Conservation (phyloP, 1,140 invertebrate genomes). For the Panagrolaimus sp. region DNA sequence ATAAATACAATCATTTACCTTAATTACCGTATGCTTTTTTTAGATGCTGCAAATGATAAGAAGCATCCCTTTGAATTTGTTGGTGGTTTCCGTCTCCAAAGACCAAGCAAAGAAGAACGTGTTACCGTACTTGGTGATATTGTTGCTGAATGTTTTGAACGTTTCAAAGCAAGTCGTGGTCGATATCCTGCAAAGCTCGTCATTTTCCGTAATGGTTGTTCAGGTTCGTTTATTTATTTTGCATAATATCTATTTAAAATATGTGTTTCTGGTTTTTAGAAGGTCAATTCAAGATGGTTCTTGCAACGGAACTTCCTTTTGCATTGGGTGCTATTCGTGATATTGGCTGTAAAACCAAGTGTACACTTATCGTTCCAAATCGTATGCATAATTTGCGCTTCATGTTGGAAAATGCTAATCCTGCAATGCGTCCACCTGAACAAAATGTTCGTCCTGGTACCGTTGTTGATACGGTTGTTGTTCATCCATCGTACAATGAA, state of each 20-base stretch:
- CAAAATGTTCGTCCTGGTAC: constrained; percentile 25
- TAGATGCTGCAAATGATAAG: constrained; percentile 27
- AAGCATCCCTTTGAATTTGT: constrained; percentile 25
- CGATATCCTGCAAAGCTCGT: constrained; percentile 21
- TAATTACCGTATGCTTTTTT: not conserved
- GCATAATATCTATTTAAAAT: too few relatives aligned
- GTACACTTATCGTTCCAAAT: constrained; percentile 33
- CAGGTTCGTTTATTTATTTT: not conserved
- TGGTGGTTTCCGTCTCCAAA: constrained; percentile 29
- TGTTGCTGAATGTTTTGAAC: constrained; percentile 23
- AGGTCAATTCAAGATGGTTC: constrained; percentile 21
- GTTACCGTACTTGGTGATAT: constrained; percentile 29
- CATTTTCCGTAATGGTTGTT: constrained; percentile 35
- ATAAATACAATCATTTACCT: not conserved
- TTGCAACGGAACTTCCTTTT: constrained; percentile 36
- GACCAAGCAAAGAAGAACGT: constrained; percentile 30
- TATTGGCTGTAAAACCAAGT: not conserved
- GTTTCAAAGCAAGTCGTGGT: constrained; percentile 8
- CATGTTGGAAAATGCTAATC: constrained; percentile 22
- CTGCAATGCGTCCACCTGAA: not conserved
- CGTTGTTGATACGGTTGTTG: constrained; percentile 19
- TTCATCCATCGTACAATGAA: constrained; percentile 16
- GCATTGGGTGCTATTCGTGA: constrained; percentile 17
- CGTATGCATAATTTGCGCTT: constrained; percentile 38
- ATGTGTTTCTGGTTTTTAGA: too few relatives aligned